phyloP scores from a whole-genome alignment of 2,888 invertebrate species.

The Conus canariensis region DNA sequence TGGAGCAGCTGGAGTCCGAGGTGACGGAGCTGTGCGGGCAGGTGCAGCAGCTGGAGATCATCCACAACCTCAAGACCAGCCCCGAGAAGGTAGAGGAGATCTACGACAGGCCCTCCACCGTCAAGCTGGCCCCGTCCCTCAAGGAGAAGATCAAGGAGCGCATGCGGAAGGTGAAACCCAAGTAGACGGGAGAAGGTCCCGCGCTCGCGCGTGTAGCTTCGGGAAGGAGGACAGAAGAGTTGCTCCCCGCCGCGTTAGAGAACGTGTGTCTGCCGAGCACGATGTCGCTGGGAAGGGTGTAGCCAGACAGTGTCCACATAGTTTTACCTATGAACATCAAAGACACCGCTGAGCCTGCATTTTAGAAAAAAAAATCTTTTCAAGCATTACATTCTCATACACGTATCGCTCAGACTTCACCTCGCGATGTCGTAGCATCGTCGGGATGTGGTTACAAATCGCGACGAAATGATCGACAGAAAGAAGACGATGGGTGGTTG shows the following conservation, averaged over 20 bases:
- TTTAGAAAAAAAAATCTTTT: too few species aligned
- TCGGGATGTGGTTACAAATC: too few species aligned
- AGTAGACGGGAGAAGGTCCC: not conserved
- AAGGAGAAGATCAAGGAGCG: conserved; percentile 71
- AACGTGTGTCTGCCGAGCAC: too few species aligned
- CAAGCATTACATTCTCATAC: too few species aligned
- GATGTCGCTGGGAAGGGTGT: too few species aligned
- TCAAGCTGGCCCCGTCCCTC: conserved; percentile 75
- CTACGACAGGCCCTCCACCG: conserved; percentile 72
- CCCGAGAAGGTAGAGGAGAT: conserved; percentile 76
- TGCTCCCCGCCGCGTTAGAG: too few species aligned
- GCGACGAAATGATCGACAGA: too few species aligned
- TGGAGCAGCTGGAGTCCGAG: conserved; percentile 71
- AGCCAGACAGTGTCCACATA: not conserved
- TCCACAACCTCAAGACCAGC: conserved; percentile 75
- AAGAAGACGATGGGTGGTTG: too few species aligned
- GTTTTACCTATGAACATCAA: not conserved
- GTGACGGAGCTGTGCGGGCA: conserved; percentile 69
- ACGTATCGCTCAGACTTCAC: too few species aligned
- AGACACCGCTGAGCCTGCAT: too few species aligned
- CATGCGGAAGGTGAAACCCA: conserved; percentile 56
- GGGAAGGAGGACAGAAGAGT: not conserved
- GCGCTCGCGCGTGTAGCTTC: not conserved
- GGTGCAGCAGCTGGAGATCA: conserved; percentile 72
- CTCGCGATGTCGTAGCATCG: too few species aligned